These are phyloP conservation scores for Astur gentilis DNA, from an alignment of 2,113 vertebrate genomes.

Conservation along the genomic window DNA sequence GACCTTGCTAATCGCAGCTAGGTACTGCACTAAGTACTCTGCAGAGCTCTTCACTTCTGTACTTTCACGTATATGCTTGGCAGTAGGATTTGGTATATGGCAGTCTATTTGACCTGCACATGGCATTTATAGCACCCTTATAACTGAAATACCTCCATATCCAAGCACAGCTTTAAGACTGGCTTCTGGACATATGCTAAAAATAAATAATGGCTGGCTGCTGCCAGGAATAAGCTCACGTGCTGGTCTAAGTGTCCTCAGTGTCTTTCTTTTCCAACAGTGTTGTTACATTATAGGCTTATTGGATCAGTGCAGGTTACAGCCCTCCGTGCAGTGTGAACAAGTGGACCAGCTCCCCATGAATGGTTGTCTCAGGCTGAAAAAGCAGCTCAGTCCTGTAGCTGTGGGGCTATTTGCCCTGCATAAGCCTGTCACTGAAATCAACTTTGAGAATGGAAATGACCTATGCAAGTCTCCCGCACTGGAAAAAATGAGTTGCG, in stretches of 20 bases:
- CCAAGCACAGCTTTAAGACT: neutral
- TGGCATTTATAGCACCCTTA: neutral
- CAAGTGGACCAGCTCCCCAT: neutral
- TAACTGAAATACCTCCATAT: neutral
- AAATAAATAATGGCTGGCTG: neutral
- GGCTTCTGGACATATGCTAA: neutral
- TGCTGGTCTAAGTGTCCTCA: neutral
- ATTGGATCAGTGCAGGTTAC: neutral
- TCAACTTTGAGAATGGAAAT: neutral
- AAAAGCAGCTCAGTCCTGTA: neutral
- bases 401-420: neutral
- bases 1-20: neutral
- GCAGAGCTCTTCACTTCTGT: neutral
- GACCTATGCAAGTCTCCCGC: neutral
- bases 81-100: neutral
- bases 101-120: neutral
- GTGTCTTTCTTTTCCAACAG: neutral
- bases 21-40: neutral
- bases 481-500: neutral
- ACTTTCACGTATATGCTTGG: fast-evolving
- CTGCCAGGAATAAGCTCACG: neutral
- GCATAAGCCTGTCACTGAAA: neutral
- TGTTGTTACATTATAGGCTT: neutral
- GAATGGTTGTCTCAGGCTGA: neutral
- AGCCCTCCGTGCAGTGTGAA: neutral